These are phyloP conservation scores for Deilephila porcellus DNA, from an alignment of 2,888 invertebrate species.

Conservation along the genomic window DNA sequence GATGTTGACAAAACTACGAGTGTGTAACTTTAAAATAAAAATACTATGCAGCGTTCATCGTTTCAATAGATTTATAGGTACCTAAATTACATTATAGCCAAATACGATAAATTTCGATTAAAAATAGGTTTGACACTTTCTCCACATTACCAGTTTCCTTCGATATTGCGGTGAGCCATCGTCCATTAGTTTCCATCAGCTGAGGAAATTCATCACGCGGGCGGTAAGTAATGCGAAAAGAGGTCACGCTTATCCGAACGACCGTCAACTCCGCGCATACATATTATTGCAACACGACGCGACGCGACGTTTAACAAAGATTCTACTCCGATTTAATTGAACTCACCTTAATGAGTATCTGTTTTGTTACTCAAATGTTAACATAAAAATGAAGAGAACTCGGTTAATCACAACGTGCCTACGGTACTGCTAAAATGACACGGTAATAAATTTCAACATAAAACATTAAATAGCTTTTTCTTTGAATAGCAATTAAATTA, in stretches of 20 bases:
- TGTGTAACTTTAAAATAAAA: no score
- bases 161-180: constrained; percentile 47
- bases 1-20: no score
- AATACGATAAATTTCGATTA: constrained; percentile 47
- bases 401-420: neutral
- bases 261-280: constrained; percentile 43
- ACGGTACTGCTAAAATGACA: neutral
- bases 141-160: constrained; percentile 56
- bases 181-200: constrained; percentile 59
- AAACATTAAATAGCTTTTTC: constrained; percentile 25
- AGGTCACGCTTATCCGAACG: constrained; percentile 37
- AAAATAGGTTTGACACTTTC: constrained; percentile 50
- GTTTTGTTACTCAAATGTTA: constrained; percentile 38
- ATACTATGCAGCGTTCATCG: no score
- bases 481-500: constrained; percentile 20
- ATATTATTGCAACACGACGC: constrained; percentile 59
- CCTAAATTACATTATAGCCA: constrained; percentile 13
- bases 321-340: constrained; percentile 53
- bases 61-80: no score
- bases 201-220: constrained; percentile 55
- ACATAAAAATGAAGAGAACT: no score
- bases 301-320: constrained; percentile 53
- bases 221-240: constrained; percentile 48
- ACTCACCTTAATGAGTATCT: constrained; percentile 49
- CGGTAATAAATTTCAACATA: neutral